Base-by-base conservation (phyloP, 2,113 vertebrate genomes). In the Raja brachyura region DNA sequence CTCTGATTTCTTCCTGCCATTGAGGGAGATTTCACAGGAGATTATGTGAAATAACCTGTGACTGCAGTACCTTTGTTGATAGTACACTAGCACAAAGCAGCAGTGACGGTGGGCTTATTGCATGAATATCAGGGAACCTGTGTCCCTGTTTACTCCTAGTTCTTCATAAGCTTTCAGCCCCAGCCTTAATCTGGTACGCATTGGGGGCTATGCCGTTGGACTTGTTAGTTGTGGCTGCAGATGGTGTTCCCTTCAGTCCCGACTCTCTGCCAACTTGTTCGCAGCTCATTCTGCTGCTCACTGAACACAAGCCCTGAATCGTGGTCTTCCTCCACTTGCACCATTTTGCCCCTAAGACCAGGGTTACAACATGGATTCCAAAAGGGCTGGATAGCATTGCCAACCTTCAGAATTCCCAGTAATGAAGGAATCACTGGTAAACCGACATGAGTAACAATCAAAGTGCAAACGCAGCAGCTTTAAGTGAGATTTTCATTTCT, bases 241-340 rank as follows among this genome's bases (percentile, higher is more conserved):
- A 70, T 90, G 63, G 63, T 70, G 33, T 90, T 90, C 88, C 20
- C 66, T 90, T 90, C 31, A 90, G 63, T 90, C 63, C 88, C 10
- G n/a, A 25, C n/a, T 70, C 88, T 22, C 88, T 39, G 61, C 54
- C 88, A 90, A 90, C 31, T 18, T 90, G 88, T 70, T 90, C 6
- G 31, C n/a, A 16, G n/a, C 31, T 48, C 9, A 63, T 10, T 18
- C 88, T 4, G 28, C 56, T 61, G 25, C 54, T 39, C 66, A 70
- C 88, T 90, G 31, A 90, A 70, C 88, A 70, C 88, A 68, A 90
- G 31, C 31, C 66, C 28, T 3, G 28, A 66, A 13, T 83, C 48
- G 48, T 22, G 22, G 79, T 22, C 20, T 56, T 56, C 11, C 13
- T 77, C 13, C 13, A 13, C 75, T 77, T 86, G 3, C 8, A 1